phyloP scores from a whole-genome alignment of 2,888 invertebrate genomes.

The Chrysina gloriosa region DNA sequence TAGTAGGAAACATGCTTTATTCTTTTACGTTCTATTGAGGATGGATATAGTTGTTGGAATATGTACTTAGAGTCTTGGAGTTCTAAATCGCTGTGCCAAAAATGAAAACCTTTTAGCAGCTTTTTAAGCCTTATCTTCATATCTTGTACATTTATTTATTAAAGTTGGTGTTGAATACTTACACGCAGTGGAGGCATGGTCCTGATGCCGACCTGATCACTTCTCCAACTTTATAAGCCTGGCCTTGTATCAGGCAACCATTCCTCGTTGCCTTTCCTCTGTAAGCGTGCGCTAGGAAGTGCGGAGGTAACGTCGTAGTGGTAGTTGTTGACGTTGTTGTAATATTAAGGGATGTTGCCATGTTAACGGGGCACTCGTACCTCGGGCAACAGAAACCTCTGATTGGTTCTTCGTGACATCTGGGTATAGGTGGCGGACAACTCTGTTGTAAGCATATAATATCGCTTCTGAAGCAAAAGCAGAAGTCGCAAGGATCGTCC shows the following conservation, averaged over 20 bases:
- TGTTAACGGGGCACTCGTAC: constrained; percentile 92
- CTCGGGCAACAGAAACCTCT: constrained; percentile 95
- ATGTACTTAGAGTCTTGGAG: no score
- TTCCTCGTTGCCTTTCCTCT: constrained; percentile 79
- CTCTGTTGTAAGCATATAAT: constrained; percentile 96
- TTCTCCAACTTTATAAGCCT: constrained; percentile 88
- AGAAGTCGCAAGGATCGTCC: constrained; percentile 95
- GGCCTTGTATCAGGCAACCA: constrained; percentile 89
- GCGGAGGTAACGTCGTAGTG: constrained; percentile 86
- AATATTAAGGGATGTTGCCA: constrained; percentile 83
- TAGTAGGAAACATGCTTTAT: no score
- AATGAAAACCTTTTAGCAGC: no score
- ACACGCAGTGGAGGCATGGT: constrained; percentile 95
- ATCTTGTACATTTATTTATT: no score
- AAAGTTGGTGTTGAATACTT: constrained; percentile 70
- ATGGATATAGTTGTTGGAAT: no score
- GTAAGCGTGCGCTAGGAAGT: constrained; percentile 83
- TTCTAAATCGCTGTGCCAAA: no score
- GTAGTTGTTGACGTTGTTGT: constrained; percentile 91
- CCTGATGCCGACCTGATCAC: constrained; percentile 87
- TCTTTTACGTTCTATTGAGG: no score
- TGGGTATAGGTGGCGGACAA: constrained; percentile 92
- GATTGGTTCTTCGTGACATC: constrained; percentile 92
- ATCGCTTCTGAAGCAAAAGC: constrained; percentile 96
- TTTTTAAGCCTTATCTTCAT: background rate